Base-by-base conservation (phyloP, 1,140 invertebrate genomes). In the Conus betulinus region DNA sequence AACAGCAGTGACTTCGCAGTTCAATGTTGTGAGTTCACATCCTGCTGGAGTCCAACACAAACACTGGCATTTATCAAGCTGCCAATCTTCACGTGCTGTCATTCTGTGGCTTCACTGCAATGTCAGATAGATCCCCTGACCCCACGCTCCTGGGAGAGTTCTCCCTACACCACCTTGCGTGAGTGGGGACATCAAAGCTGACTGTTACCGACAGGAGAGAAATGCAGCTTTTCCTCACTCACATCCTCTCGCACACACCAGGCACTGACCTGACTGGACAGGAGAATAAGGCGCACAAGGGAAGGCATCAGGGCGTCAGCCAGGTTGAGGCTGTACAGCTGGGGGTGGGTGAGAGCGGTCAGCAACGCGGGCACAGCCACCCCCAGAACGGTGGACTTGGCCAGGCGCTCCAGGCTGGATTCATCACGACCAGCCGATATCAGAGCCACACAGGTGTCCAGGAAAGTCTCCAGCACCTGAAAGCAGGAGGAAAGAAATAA, bases 371-470 rank as follows among this genome's bases (percentile, higher is more conserved):
- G 95, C 88, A 95, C 84, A n/a, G 89, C 81, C 95, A 93, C 55
- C 95, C 95, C 95, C n/a, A 95, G 91, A 5, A 95, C 90, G 2
- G 95, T 95, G 60, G 93, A 92, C 89, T 95, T 95, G 52, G 93
- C 91, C 89, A 95, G 88, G 17, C 93, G 88, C 89, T 95, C 95
- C 27, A 95, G 82, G 20, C 93, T 93, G 60, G 89, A 85, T 20
- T 92, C 93, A 13, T 92, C 91, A 27, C 90, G 90, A 53, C 89
- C 87, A 13, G 91, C 89, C 7, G 87, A 84, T 63, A 95, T 93
- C 15, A 94, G 84, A n/a, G 79, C 79, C 39, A 91, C 92, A 88
- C 93, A 95, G 4, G 93, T 92, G 51, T 93, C 92, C 13, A 95
- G 87, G n/a, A 94, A 89, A 55, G 91, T 91, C 88, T 95, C 93